These are phyloP conservation scores for Falco punctatus DNA, from an alignment of 2,113 vertebrate species.

Conservation along the genomic window DNA sequence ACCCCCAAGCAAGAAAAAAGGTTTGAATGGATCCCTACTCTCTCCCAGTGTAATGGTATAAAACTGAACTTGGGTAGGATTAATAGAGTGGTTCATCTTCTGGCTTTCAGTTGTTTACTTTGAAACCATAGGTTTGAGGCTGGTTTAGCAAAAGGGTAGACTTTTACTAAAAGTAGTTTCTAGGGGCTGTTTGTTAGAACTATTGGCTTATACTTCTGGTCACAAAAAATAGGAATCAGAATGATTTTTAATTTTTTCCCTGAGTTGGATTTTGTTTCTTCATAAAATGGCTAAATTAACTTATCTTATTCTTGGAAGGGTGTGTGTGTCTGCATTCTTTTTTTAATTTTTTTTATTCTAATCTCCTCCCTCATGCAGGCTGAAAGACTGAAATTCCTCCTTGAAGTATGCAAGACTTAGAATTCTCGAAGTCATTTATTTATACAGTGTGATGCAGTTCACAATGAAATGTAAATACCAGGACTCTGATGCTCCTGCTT, in stretches of 20 bases:
- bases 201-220: background rate
- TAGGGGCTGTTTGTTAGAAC: background rate
- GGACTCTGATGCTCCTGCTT: background rate
- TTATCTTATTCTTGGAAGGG: background rate
- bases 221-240: background rate
- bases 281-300: background rate
- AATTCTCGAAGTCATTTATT: background rate
- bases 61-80: background rate
- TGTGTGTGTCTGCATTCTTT: accelerated
- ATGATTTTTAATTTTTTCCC: background rate
- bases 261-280: background rate
- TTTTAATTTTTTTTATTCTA: accelerated
- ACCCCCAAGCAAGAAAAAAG: background rate
- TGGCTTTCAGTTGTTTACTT: background rate
- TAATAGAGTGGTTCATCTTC: background rate
- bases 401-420: background rate
- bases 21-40: background rate
- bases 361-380: background rate
- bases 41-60: background rate
- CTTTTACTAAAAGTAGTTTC: background rate
- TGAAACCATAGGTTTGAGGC: background rate
- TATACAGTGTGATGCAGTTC: background rate
- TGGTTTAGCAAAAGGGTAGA: background rate
- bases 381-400: constrained; percentile 13
- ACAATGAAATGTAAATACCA: constrained; percentile 15